These are phyloP conservation scores for Drosophila tsacasi DNA, from an alignment of 1,140 invertebrate species.

Conservation along the genomic window DNA sequence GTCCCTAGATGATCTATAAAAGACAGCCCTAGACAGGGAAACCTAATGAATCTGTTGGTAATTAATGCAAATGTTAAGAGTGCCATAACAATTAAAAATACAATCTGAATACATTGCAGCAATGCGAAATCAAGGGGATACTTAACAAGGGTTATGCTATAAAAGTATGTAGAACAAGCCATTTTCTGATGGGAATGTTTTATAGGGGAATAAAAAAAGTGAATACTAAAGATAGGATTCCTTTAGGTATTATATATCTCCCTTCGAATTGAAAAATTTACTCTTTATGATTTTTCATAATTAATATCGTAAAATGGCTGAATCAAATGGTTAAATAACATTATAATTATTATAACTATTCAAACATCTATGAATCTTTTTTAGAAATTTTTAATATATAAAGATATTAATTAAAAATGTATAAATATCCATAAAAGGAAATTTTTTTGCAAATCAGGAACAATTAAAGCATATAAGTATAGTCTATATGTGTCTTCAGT, in stretches of 20 bases:
- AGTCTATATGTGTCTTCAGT: no score
- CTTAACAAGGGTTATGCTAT: background rate
- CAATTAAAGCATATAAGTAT: no score
- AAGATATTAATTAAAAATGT: no score
- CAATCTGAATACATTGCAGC: constrained; percentile 17
- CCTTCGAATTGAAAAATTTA: accelerated
- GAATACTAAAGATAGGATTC: background rate
- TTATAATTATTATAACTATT: no score
- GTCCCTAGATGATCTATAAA: constrained; percentile 33
- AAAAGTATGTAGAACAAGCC: background rate
- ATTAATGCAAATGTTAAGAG: constrained; percentile 36
- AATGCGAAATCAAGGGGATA: background rate
- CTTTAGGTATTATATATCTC: no score
- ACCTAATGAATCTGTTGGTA: constrained; percentile 41
- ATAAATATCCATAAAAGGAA: no score
- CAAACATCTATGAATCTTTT: no score
- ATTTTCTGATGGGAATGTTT: background rate
- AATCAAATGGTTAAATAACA: no score
- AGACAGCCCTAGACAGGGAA: constrained; percentile 22
- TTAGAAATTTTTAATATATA: no score
- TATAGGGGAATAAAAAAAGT: background rate
- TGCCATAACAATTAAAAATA: constrained; percentile 17
- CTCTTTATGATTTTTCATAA: background rate
- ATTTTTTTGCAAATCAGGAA: no score
- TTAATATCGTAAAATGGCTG: no score